Evolutionary conservation across 1,140 invertebrate genomes (phyloP).

Genomic region (Lordiphosa clarofinis): DNA sequence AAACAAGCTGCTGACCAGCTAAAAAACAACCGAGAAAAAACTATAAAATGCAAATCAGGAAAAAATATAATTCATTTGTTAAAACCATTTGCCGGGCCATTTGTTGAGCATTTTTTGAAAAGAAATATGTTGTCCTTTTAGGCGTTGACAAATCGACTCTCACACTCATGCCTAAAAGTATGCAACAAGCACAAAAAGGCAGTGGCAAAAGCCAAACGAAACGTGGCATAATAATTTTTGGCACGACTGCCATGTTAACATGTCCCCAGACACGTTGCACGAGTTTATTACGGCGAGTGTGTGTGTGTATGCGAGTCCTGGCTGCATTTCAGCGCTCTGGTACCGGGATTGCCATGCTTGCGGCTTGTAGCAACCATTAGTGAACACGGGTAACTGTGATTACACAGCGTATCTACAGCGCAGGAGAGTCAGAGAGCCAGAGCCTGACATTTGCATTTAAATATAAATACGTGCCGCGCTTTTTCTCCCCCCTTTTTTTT

Average conservation of each 20-base stretch:
- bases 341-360: constrained; percentile 56
- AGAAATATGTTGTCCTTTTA: constrained; percentile 78
- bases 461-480: constrained; percentile 75
- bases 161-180: constrained; percentile 42
- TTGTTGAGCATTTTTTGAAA: constrained; percentile 48
- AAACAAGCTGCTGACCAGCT: constrained; percentile 61
- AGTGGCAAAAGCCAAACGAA: constrained; percentile 30
- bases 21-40: constrained; percentile 41
- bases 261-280: constrained; percentile 75
- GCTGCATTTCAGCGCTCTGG: constrained; percentile 63
- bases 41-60: constrained; percentile 70
- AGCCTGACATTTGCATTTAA: constrained; percentile 65
- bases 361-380: constrained; percentile 79
- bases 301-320: constrained; percentile 24
- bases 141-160: constrained; percentile 77
- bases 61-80: constrained; percentile 68
- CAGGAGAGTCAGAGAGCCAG: constrained; percentile 18
- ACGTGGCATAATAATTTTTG: constrained; percentile 77
- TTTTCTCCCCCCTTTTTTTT: constrained; percentile 24
- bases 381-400: constrained; percentile 75
- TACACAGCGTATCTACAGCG: constrained; percentile 20
- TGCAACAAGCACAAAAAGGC: constrained; percentile 59
- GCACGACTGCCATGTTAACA: constrained; percentile 79
- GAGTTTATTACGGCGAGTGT: constrained; percentile 60
- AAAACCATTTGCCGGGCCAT: constrained; percentile 70